phyloP scores from a whole-genome alignment of 2,113 vertebrate genomes.

The Campylomormyrus tamandua region DNA sequence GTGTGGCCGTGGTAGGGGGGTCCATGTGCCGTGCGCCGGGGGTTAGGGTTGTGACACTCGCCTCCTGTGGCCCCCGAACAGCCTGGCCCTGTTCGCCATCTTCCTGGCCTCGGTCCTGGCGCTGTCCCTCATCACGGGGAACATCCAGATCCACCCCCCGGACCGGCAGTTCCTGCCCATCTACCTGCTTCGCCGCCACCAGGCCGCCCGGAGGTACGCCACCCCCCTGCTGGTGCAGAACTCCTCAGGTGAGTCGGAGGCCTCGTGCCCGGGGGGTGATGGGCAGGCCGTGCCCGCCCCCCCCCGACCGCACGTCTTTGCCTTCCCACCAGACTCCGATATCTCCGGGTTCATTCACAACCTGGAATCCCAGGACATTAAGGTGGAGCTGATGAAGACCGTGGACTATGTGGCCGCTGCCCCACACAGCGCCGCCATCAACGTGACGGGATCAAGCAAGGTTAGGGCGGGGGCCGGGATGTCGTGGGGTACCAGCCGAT shows the following conservation, averaged over 20 bases:
- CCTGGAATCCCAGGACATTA: slow-evolving; percentile 71
- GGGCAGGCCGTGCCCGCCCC: not conserved
- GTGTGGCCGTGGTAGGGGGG: not conserved
- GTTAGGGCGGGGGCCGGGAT: slow-evolving; percentile 43
- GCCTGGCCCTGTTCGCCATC: slow-evolving; percentile 77
- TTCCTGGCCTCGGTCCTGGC: slow-evolving; percentile 76
- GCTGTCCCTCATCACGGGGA: slow-evolving; percentile 74
- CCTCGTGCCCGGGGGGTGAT: not conserved
- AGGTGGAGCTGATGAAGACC: slow-evolving; percentile 72
- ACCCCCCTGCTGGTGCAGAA: slow-evolving; percentile 84
- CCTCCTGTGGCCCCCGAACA: slow-evolving; percentile 45
- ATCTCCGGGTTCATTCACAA: slow-evolving; percentile 70
- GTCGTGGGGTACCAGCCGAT: not conserved
- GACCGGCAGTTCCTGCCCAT: slow-evolving; percentile 73
- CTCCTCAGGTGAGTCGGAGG: slow-evolving; percentile 70
- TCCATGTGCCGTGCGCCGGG: not conserved
- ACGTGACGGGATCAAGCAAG: slow-evolving; percentile 69
- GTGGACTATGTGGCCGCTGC: slow-evolving; percentile 72
- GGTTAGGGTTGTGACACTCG: not conserved
- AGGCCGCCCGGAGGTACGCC: slow-evolving; percentile 66
- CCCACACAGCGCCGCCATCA: slow-evolving; percentile 83
- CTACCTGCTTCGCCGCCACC: slow-evolving; percentile 74
- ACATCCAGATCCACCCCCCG: slow-evolving; percentile 75
- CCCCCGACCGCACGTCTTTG: not conserved
- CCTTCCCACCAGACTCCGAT: slow-evolving; percentile 58